A percentile compares a stretch with the other conserved stretches of the same genome.
These are phyloP conservation scores for Phaedon cochleariae DNA, from an alignment of 2,888 invertebrate species.

Conservation along the genomic window DNA sequence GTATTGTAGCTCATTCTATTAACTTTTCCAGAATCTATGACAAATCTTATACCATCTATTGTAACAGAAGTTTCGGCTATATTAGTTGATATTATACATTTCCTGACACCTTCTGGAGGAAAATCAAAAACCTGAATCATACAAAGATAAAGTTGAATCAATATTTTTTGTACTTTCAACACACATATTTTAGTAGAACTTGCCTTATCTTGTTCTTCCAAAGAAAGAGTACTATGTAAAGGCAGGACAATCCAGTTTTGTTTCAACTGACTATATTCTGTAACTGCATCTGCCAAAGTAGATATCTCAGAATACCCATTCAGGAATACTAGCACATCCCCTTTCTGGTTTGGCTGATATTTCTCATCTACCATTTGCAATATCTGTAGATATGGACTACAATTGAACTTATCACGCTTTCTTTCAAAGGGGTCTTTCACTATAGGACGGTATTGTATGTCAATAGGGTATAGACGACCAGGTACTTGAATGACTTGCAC, in stretches of 20 bases:
- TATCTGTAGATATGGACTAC: conserved; percentile 91
- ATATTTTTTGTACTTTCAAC: not conserved
- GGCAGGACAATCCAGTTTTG: conserved; percentile 93
- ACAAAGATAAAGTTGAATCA: not conserved
- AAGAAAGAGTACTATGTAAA: conserved; percentile 90
- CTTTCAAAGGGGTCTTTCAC: conserved; percentile 68
- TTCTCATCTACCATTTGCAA: conserved; percentile 92
- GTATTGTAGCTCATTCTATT: conserved; percentile 98
- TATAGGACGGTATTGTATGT: conserved; percentile 84
- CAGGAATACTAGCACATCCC: conserved; percentile 94
- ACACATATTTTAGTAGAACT: not conserved
- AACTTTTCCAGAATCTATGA: conserved; percentile 90
- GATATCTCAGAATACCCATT: conserved; percentile 93
- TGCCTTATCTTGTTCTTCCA: conserved; percentile 96
- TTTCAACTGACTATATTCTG: conserved; percentile 78
- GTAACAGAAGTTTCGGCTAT: conserved; percentile 99
- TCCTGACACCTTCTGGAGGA: conserved; percentile 92
- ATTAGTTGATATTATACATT: conserved; percentile 97
- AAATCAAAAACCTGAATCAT: conserved; percentile 76
- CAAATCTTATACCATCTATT: conserved; percentile 97
- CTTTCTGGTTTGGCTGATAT: conserved; percentile 72
- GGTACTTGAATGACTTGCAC: conserved; percentile 78
- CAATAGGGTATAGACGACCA: conserved; percentile 92
- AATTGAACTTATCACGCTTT: conserved; percentile 82
- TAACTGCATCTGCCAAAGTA: conserved; percentile 84